Percentiles rank a stretch among this genome's conserved stretches.
These are phyloP conservation scores for Drosophila trapezifrons DNA, from an alignment of 1,140 invertebrate genomes.

Conservation along the genomic window DNA sequence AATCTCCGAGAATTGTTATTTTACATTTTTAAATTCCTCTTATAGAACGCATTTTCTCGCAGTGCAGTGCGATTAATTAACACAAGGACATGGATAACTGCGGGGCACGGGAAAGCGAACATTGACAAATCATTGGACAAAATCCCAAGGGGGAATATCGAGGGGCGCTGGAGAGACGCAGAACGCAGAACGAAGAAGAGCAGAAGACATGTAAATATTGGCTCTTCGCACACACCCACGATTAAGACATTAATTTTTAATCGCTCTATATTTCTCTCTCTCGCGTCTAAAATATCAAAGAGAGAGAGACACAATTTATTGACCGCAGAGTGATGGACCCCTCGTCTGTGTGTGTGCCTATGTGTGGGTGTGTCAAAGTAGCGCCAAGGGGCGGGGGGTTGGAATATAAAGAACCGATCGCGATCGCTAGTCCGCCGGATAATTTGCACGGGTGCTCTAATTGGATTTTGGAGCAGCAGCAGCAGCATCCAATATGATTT, in stretches of 20 bases:
- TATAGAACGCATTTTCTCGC: constrained; percentile 1
- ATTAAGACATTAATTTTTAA: constrained; percentile 67
- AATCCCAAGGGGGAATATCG: background rate
- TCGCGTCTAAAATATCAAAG: constrained; percentile 9
- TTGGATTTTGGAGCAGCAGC: constrained; percentile 59
- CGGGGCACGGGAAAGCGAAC: constrained; percentile 19
- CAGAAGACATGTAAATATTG: constrained; percentile 42
- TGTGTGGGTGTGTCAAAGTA: constrained; percentile 17
- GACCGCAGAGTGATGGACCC: constrained; percentile 42
- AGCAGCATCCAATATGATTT: constrained; percentile 28
- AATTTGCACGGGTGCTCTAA: constrained; percentile 73
- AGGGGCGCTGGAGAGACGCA: constrained; percentile 3
- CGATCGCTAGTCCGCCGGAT: constrained; percentile 34
- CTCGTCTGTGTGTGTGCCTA: constrained; percentile 15
- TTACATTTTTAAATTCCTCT: no score
- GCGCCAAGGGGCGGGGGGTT: background rate
- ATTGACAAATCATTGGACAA: constrained; percentile 38
- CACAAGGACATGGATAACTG: constrained; percentile 60
- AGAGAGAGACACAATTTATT: constrained; percentile 64
- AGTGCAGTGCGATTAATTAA: constrained; percentile 50
- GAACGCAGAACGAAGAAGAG: constrained; percentile 1
- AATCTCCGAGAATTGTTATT: no score
- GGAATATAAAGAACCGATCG: constrained; percentile 60
- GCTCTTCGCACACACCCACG: constrained; percentile 33
- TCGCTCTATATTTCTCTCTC: constrained; percentile 22